Conservation (phyloP, 1,140 invertebrate species). For the Goniozus legneri region DNA sequence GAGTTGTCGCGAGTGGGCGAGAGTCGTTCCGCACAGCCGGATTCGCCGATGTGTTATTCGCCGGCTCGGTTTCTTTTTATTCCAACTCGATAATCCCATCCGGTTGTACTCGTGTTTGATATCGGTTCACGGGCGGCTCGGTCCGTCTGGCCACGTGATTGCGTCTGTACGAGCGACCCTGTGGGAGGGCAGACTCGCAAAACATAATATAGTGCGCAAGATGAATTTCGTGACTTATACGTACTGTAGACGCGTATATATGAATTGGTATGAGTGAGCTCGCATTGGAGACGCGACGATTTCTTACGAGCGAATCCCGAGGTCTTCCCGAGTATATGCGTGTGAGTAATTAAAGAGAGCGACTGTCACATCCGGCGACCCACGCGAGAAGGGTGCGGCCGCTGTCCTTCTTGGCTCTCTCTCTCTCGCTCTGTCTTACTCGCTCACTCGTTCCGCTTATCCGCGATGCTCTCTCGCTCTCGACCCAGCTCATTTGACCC, state of each 20-base stretch:
- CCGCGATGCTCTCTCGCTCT: no score
- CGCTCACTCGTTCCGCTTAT: no score
- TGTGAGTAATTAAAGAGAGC: constrained; percentile 56
- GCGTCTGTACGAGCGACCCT: constrained; percentile 18
- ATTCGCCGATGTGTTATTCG: no score
- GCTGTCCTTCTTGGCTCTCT: constrained; percentile 12
- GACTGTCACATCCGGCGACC: constrained; percentile 55
- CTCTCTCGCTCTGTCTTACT: constrained; percentile 8
- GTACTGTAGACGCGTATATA: no score
- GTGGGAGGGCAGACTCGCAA: constrained; percentile 33
- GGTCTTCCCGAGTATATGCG: constrained; percentile 30
- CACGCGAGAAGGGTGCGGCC: constrained; percentile 53
- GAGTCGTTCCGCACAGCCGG: no score
- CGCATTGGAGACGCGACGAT: constrained; percentile 12
- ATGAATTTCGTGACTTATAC: constrained; percentile 11
- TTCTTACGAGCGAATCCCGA: constrained; percentile 26
- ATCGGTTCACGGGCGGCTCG: no score
- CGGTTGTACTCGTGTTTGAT: no score
- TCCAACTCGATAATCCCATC: no score
- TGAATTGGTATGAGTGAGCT: constrained; percentile 19
- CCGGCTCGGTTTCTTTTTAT: no score
- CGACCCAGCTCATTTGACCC: no score
- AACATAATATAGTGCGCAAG: constrained; percentile 27
- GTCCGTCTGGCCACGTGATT: constrained; percentile 17
- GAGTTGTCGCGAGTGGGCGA: no score